phyloP scores from a whole-genome alignment of 2,113 vertebrate species.

The Albula goreensis region DNA sequence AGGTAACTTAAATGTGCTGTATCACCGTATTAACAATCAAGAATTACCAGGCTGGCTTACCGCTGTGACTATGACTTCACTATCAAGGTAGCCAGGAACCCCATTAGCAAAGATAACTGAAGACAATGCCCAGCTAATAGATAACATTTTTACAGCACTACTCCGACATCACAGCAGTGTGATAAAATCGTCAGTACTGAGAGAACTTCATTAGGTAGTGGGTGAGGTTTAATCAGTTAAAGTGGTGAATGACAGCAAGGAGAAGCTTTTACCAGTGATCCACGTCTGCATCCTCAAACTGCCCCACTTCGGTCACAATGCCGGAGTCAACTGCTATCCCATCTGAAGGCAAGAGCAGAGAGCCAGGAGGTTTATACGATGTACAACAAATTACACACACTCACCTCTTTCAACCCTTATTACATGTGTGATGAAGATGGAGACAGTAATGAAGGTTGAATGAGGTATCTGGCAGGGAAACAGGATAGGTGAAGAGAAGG shows the following conservation, averaged over 20 bases:
- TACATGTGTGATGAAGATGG: background rate
- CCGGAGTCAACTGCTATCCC: constrained; percentile 87
- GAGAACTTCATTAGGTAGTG: background rate
- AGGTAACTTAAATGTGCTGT: background rate
- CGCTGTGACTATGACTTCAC: background rate
- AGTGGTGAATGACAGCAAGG: background rate
- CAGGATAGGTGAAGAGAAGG: background rate
- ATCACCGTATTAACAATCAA: background rate
- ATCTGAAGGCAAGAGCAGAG: constrained; percentile 64
- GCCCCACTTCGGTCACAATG: constrained; percentile 75
- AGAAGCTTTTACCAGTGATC: constrained; percentile 82
- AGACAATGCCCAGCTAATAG: background rate
- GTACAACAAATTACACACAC: background rate
- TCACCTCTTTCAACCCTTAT: no score
- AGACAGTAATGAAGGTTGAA: no score
- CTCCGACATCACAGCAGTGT: background rate
- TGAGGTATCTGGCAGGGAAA: background rate
- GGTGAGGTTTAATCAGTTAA: background rate
- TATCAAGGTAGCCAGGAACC: background rate
- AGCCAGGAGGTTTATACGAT: background rate
- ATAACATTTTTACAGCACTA: background rate
- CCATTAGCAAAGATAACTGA: background rate
- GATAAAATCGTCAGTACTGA: background rate
- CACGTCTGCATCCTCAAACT: constrained; percentile 92
- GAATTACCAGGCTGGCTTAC: background rate